Base-by-base conservation (phyloP, 1,140 invertebrate species). In the Globodera rostochiensis region DNA sequence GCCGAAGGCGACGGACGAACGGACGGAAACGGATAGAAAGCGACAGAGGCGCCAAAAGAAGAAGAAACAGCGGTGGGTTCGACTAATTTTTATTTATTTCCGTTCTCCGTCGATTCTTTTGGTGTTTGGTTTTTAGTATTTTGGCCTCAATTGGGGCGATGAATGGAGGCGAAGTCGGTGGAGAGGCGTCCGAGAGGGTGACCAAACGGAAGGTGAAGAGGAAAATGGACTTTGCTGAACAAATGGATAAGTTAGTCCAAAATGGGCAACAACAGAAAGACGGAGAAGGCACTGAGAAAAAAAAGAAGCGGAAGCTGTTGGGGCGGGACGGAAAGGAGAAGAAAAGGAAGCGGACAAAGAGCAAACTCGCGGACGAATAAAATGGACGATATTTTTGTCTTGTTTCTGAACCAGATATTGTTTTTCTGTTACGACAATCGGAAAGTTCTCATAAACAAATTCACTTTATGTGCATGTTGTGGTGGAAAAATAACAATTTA, bases 31-130 rank as follows among this genome's bases (percentile, higher is more conserved):
- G 0, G 96, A 98, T 90, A 95, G 93, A 90, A 96, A 96, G 86
- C 92, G 95, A 60, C 94, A 95, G 86, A 92, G 95, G 82, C 92
- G 96, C 77, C 93, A 93, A 85, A 98, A 97, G 91, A 98, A 98
- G 90, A 90, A 92, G 57, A 92, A 92, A 13, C 95, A 96, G 87
- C 91, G 92, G 80, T 84, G 2, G 67, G 36, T 36, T 1, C 36
- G 36, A 19, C 67, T 11, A 69, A 69, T 69, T 8, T 69, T 69
- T 19, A 69, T 21, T 21, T 45, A 69, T 15, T 36, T 36, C 36
- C 3, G 36, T 36, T 36, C 3, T 36, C 36, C 3, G 36, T 1
- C 36, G 36, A 36, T 36, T 36, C n/a, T 36, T 36, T 36, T 36
- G 36, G 36, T 36, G 36, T 36, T 36, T 36, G 36, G 2, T 36